A percentile compares a stretch with the other conserved stretches of the same genome.
Evolutionary conservation across 2,888 invertebrate genomes (phyloP).

Genomic region (Euclidia mi): DNA sequence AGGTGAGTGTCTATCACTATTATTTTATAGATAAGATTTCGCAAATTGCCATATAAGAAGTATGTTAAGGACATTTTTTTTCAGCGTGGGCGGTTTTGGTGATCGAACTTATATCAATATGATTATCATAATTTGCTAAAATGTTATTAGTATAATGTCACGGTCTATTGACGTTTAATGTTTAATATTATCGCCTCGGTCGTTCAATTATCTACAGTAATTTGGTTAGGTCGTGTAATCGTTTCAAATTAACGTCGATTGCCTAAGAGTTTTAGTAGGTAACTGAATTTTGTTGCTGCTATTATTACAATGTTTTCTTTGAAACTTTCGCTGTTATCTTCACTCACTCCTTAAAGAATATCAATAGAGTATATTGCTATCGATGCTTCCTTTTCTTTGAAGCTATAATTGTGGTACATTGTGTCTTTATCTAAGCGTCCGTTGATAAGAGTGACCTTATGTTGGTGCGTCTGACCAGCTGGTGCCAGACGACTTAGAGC

Average conservation of each 20-base stretch:
- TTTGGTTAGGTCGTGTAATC: background rate
- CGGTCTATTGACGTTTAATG: background rate
- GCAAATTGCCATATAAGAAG: background rate
- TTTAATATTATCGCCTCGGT: background rate
- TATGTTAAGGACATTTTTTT: conserved; percentile 6
- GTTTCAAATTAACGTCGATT: no score
- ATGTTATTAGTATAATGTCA: conserved; percentile 4
- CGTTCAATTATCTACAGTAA: background rate
- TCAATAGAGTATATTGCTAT: conserved; percentile 15
- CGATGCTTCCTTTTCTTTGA: conserved; percentile 18
- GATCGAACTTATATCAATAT: background rate
- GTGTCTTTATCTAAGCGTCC: conserved; percentile 23
- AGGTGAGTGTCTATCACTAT: conserved; percentile 69
- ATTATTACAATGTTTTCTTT: background rate
- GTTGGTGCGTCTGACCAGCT: conserved; percentile 24
- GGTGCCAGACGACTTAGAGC: conserved; percentile 18
- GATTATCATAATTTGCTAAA: background rate
- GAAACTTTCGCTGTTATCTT: conserved; percentile 9
- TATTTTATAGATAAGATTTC: conserved; percentile 4
- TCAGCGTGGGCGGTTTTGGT: background rate
- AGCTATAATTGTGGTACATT: conserved; percentile 24
- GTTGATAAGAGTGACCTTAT: conserved; percentile 51
- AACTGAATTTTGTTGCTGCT: background rate
- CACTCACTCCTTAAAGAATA: conserved; percentile 5
- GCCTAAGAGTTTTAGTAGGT: no score